Evolutionary conservation across 2,797 vertebrate genomes (phyloP).

Genomic region (Tinamus major): DNA sequence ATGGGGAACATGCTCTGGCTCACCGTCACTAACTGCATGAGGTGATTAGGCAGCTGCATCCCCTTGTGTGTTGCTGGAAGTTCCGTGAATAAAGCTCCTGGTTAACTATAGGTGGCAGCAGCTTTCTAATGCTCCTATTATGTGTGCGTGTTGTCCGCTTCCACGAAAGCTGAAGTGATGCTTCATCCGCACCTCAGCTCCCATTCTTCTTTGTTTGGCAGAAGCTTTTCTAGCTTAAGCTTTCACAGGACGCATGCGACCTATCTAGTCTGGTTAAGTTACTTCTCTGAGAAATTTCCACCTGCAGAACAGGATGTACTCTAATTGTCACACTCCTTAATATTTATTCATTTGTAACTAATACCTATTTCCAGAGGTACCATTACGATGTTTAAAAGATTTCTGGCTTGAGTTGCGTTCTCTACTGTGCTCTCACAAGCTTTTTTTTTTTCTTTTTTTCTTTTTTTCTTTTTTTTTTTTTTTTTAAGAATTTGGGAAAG

Average conservation of each 20-base stretch:
- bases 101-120: constrained; percentile 61
- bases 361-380: background rate
- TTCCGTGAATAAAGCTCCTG: background rate
- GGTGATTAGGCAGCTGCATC: background rate
- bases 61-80: background rate
- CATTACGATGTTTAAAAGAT: background rate
- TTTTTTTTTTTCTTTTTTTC: background rate
- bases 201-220: background rate
- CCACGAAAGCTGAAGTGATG: background rate
- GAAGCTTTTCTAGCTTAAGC: background rate
- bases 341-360: background rate
- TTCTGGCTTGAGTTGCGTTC: background rate
- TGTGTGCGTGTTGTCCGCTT: background rate
- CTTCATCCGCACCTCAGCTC: background rate
- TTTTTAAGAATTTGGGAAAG: background rate
- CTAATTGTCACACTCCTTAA: background rate
- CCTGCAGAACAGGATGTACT: background rate
- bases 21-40: background rate
- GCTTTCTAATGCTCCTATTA: constrained; percentile 24
- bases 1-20: constrained; percentile 1
- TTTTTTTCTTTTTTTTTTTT: background rate
- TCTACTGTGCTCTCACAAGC: background rate
- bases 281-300: background rate
- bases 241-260: background rate
- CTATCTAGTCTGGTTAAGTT: background rate